Percentiles rank a stretch among this genome's conserved stretches.
Conservation (phyloP, 2,888 invertebrate species). For the Lomographa bimaculata region DNA sequence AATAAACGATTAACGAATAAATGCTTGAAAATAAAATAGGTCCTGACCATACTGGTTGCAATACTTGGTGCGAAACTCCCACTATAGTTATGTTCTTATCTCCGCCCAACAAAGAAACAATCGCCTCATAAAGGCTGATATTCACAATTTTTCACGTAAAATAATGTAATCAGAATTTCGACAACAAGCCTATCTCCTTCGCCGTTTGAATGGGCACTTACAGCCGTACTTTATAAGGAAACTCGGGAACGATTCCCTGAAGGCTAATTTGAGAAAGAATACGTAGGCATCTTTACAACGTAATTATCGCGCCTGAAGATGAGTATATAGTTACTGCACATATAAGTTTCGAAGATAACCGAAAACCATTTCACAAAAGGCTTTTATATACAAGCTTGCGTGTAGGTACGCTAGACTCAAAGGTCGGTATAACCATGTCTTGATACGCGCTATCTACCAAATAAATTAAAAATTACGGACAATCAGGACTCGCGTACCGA, state of each 20-base stretch:
- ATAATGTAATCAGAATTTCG: slow-evolving; percentile 33
- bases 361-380: slow-evolving; percentile 5
- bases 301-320: slow-evolving; percentile 32
- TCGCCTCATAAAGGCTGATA: slow-evolving; percentile 16
- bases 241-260: slow-evolving; percentile 31
- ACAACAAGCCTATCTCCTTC: slow-evolving; percentile 28
- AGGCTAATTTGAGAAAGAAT: slow-evolving; percentile 33
- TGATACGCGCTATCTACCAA: no score
- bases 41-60: no score
- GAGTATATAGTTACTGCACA: slow-evolving; percentile 25
- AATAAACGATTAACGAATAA: no score
- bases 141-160: slow-evolving; percentile 27
- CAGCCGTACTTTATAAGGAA: slow-evolving; percentile 31
- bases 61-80: no score
- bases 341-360: slow-evolving; percentile 1
- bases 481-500: no score
- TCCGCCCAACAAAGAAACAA: slow-evolving; percentile 12
- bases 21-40: no score
- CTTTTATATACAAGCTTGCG: no score
- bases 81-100: no score
- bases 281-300: slow-evolving; percentile 32
- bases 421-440: no score
- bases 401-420: no score
- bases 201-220: slow-evolving; percentile 31
- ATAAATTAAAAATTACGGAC: no score